Evolutionary conservation across 92 coral and sea anemone genomes (phyloP).

Genomic region (Porites evermanni): DNA sequence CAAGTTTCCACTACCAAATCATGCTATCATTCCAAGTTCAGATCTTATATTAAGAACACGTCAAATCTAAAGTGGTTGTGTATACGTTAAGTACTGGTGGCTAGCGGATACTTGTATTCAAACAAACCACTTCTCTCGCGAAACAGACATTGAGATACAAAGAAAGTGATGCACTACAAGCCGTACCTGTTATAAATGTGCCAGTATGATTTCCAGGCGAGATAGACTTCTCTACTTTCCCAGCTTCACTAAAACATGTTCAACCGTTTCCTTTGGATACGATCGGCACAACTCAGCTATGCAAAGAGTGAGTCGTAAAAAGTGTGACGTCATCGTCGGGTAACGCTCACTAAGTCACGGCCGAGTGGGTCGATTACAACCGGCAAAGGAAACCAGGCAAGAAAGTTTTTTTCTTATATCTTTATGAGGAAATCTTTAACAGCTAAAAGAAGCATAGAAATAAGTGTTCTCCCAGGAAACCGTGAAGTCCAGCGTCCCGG

Average conservation of each 20-base stretch:
- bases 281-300: slow-evolving; percentile 12
- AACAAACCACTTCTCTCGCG: slow-evolving; percentile 41
- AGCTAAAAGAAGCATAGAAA: too few species aligned
- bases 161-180: background rate
- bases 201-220: background rate
- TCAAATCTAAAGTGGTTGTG: slow-evolving; percentile 21
- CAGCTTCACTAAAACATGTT: background rate
- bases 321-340: slow-evolving; percentile 22
- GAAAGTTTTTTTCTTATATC: too few species aligned
- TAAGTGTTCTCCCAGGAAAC: too few species aligned
- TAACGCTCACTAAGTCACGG: background rate
- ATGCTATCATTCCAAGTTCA: background rate
- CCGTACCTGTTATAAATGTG: slow-evolving; percentile 12
- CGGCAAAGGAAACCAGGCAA: background rate
- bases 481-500: too few species aligned
- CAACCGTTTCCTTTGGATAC: background rate
- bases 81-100: slow-evolving; percentile 16
- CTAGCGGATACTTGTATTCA: background rate
- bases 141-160: background rate
- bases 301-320: background rate
- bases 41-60: background rate
- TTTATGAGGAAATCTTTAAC: too few species aligned
- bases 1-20: background rate
- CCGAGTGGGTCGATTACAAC: background rate
- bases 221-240: background rate